Conservation (phyloP, 2,888 invertebrate species). For the Pterobdella sp. region DNA sequence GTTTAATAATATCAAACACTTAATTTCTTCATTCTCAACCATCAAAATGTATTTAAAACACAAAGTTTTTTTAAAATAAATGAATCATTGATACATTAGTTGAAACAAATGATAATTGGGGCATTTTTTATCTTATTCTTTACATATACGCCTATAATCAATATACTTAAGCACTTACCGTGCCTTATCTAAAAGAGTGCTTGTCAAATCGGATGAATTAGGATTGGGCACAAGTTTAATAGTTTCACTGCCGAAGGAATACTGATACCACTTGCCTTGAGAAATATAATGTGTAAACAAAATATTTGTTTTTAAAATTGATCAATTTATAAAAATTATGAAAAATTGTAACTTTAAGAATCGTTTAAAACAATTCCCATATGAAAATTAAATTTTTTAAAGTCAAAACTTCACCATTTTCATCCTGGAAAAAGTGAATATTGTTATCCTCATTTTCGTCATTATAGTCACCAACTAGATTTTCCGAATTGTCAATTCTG, state of each 20-base stretch:
- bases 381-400: not conserved
- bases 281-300: conserved; percentile 6
- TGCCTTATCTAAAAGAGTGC: not conserved
- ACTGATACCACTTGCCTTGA: conserved; percentile 69
- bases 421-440: conserved; percentile 76
- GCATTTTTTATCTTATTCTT: too few species aligned
- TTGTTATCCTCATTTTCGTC: conserved; percentile 58
- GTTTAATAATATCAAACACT: too few species aligned
- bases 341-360: not conserved
- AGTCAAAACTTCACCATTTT: conserved; percentile 57
- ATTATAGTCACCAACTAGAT: not conserved
- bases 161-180: not conserved
- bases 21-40: not conserved
- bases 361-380: not conserved
- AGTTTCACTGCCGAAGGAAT: conserved; percentile 74
- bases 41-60: not conserved
- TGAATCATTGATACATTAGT: not conserved
- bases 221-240: conserved; percentile 50
- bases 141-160: too few species aligned
- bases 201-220: conserved; percentile 34
- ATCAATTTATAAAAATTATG: not conserved
- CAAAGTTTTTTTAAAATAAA: not conserved
- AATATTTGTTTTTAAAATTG: not conserved
- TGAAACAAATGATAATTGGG: too few species aligned
- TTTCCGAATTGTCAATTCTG: too few species aligned